Percentiles rank a stretch among this genome's conserved stretches.
These are phyloP conservation scores for Fistularia tabacaria DNA, from an alignment of 2,797 vertebrate genomes.

Conservation along the genomic window DNA sequence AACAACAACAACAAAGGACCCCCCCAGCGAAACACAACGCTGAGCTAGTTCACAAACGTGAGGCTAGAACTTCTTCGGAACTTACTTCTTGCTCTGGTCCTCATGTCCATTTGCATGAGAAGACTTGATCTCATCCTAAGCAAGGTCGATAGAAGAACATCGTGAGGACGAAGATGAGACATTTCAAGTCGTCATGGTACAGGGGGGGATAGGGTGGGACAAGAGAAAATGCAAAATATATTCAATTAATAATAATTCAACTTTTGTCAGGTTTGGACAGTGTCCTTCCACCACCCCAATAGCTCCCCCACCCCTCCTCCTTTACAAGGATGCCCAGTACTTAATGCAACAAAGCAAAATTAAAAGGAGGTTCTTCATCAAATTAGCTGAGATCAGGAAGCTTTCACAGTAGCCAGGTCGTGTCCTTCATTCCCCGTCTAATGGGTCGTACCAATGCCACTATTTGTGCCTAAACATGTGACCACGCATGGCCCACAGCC, in stretches of 20 bases:
- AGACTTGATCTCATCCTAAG: slow-evolving; percentile 99
- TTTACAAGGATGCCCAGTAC: slow-evolving; percentile 61
- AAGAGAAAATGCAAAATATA: slow-evolving; percentile 85
- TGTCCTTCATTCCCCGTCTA: slow-evolving; percentile 77
- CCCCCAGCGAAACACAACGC: too few species aligned
- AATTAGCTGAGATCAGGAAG: slow-evolving; percentile 67
- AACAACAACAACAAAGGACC: neutral
- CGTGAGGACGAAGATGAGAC: slow-evolving; percentile 97
- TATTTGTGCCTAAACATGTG: slow-evolving; percentile 93
- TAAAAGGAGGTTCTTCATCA: slow-evolving; percentile 58
- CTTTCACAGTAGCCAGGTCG: slow-evolving; percentile 63
- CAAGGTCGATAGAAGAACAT: slow-evolving; percentile 99
- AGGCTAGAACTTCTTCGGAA: slow-evolving; percentile 17
- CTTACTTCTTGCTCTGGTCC: slow-evolving; percentile 96
- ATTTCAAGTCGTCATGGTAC: slow-evolving; percentile 97
- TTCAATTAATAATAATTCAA: slow-evolving; percentile 74
- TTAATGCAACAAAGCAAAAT: slow-evolving; percentile 66
- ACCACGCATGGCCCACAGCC: slow-evolving; percentile 89
- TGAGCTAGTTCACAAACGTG: too few species aligned
- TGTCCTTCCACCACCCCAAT: slow-evolving; percentile 67
- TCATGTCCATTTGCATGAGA: slow-evolving; percentile 98
- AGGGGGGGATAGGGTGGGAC: slow-evolving; percentile 70
- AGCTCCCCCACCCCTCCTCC: slow-evolving; percentile 44
- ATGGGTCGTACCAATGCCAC: slow-evolving; percentile 86
- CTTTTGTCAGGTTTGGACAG: slow-evolving; percentile 63